Base-by-base conservation (phyloP, 2,797 vertebrate genomes). In the Darevskia mixta region DNA sequence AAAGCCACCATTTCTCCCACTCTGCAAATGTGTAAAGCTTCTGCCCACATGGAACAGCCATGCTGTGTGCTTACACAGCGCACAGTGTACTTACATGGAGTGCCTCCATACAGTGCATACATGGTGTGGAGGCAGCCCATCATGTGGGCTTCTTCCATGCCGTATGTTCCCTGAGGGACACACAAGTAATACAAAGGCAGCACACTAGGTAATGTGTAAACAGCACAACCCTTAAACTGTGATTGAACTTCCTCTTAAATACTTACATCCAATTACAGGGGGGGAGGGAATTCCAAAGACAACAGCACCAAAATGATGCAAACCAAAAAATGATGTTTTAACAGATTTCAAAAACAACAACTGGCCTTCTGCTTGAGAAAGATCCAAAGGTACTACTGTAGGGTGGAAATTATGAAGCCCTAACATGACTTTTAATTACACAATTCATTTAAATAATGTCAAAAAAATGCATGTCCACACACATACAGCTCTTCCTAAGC, bases 401-500 rank as follows among this genome's bases (percentile, higher is more conserved):
- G 79, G 38, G 4, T 69, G 84, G 20, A 11, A 91, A 17, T 11
- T 27, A 9, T 0, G 0, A 88, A 84, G 55, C 29, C 61, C 82
- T 41, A 86, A 83, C 79, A 35, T 79, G 87, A 15, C 17, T 43
- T 55, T 55, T 35, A 0, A 0, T 43, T 32, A 64, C n/a, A 35
- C 8, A 55, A n/a, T 88, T 82, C 4, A 9, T 1, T 8, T 25
- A 90, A 89, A 43, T 87, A 66, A 25, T 0, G 0, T 13, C 18
- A 82, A 7, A 15, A 15, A 43, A 3, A 72, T 49, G 43, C 0
- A 0, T 71, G 10, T 64, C 72, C 11, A 41, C 1, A 15, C 0
- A 5, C 10, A 76, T 35, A 80, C 66, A 38, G 32, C 0, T 2
- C 85, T 76, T 23, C 88, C 41, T 1, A 20, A 1, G 18, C 49